These are phyloP conservation scores for Cataglyphis hispanica DNA, from an alignment of 1,140 invertebrate species.

Conservation along the genomic window DNA sequence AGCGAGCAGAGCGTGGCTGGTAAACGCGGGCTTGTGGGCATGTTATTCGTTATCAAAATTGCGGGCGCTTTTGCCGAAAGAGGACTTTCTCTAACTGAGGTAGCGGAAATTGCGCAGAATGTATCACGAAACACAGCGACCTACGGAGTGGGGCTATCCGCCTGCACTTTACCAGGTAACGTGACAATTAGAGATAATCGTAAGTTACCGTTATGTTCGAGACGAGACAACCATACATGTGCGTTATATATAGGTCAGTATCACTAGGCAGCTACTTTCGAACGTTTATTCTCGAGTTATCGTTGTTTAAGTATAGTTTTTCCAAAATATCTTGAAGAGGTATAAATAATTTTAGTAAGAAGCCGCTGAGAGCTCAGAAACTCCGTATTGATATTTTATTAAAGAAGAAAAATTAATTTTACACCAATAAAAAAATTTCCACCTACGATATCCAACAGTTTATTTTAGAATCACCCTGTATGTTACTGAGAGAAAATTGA, in stretches of 20 bases:
- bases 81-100: constrained; percentile 87
- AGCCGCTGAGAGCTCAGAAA: no score
- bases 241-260: no score
- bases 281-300: no score
- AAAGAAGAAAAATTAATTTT: neutral
- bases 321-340: no score
- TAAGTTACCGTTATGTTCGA: constrained; percentile 6
- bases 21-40: constrained; percentile 92
- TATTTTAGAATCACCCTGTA: neutral
- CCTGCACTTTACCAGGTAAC: constrained; percentile 91
- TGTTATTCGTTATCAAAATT: constrained; percentile 92
- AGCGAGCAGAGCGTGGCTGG: constrained; percentile 88
- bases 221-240: neutral
- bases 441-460: neutral
- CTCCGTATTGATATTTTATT: neutral
- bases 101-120: constrained; percentile 84
- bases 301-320: neutral
- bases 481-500: neutral
- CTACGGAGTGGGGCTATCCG: constrained; percentile 90
- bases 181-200: neutral
- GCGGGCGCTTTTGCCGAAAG: constrained; percentile 91
- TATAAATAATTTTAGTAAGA: no score
- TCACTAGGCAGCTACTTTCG: no score
- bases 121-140: constrained; percentile 89
- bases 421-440: neutral